Evolutionary conservation across 30 jellyfish, hydroid and myxozoan genomes (phyloP).

Genomic region (Calvadosia cruxmelitensis): DNA sequence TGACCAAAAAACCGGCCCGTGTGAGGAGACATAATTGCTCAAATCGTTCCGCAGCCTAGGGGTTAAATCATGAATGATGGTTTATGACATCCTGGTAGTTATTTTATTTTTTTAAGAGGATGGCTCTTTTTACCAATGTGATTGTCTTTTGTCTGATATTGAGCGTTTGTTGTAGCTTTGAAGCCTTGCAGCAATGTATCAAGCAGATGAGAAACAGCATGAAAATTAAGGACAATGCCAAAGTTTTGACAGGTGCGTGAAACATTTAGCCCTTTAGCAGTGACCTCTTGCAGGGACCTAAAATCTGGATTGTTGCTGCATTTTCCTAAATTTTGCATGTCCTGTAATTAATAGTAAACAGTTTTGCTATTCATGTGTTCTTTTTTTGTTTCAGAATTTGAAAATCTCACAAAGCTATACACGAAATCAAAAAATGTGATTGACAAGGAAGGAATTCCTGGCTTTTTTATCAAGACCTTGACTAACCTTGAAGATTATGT

Average conservation of each 20-base stretch:
- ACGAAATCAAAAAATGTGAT: slow-evolving; percentile 69
- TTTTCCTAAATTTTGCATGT: no score
- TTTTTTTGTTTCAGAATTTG: slow-evolving; percentile 46
- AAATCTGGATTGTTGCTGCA: background rate
- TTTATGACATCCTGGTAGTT: background rate
- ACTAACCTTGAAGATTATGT: slow-evolving; percentile 84
- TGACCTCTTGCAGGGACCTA: background rate
- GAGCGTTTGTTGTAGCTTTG: slow-evolving; percentile 46
- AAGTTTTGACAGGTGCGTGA: slow-evolving; percentile 66
- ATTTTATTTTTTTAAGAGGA: no score
- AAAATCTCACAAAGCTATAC: slow-evolving; percentile 60
- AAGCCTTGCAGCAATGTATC: slow-evolving; percentile 50
- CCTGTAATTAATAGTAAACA: no score
- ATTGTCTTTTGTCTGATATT: no score
- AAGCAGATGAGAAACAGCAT: slow-evolving; percentile 78
- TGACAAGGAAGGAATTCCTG: slow-evolving; percentile 85
- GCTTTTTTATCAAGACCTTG: slow-evolving; percentile 55
- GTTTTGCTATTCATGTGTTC: no score
- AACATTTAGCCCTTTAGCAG: background rate
- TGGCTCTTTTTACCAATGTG: no score
- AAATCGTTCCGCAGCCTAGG: no score
- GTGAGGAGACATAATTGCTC: no score
- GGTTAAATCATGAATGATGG: no score
- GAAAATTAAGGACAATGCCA: slow-evolving; percentile 81
- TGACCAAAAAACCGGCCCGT: no score